These are phyloP conservation scores for Sphinx pinastri DNA, from an alignment of 2,888 invertebrate species.

Conservation along the genomic window DNA sequence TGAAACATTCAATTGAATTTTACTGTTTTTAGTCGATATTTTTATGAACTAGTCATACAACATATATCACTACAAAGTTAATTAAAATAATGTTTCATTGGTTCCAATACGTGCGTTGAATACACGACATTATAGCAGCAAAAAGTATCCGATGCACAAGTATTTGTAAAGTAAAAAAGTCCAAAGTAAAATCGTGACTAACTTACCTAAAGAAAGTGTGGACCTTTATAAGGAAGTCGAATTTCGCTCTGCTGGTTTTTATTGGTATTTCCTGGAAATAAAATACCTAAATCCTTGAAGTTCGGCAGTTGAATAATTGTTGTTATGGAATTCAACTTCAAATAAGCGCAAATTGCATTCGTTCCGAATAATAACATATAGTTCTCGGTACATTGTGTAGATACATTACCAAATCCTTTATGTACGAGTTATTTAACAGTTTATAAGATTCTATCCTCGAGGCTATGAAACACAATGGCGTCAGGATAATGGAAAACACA, in stretches of 20 bases:
- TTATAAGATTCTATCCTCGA: too few species aligned
- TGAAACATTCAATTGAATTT: too few species aligned
- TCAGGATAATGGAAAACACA: too few species aligned
- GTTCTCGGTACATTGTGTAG: neutral
- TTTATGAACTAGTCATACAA: too few species aligned
- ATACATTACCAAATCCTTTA: neutral
- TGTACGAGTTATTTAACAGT: too few species aligned
- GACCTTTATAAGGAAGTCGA: neutral
- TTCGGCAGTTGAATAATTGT: neutral
- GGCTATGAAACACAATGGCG: too few species aligned
- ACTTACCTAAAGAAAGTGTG: neutral
- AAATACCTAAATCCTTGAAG: neutral
- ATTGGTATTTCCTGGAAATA: neutral
- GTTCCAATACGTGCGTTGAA: neutral
- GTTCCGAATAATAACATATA: too few species aligned
- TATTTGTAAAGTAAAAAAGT: slow-evolving; percentile 4
- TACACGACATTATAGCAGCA: neutral
- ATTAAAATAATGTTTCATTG: slow-evolving; percentile 4
- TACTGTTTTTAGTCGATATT: too few species aligned
- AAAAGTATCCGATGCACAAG: neutral
- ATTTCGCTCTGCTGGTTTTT: neutral
- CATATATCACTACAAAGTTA: neutral
- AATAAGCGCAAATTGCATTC: too few species aligned
- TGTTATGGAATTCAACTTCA: neutral
- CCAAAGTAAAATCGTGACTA: slow-evolving; percentile 2